Evolutionary conservation across 2,888 invertebrate genomes (phyloP), one percentile per base, ranked within the genome.

Genomic region (Drosophila pseudotakahashii): DNA sequence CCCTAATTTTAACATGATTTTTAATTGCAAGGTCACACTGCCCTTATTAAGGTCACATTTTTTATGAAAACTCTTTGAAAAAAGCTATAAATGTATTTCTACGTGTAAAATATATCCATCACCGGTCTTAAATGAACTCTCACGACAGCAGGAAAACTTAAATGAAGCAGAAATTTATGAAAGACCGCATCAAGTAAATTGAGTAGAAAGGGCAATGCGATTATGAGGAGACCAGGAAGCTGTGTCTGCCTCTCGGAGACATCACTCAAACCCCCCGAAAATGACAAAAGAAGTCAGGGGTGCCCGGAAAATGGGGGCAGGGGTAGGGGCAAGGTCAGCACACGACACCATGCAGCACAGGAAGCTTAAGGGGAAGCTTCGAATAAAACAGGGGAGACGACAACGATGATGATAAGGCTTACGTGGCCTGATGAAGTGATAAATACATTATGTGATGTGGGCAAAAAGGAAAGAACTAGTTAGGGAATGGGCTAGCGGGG

Each of bases 401-500:
- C 26, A 26, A 26, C 26, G 55, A 54, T 59, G 55, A 55, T 73
- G 55, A 58, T 66, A 57, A 37, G 78, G 69, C 71, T 75, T 78
- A 75, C 81, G 76, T 73, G 71, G 66, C 75, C 73, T 84, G 88
- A 83, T 87, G 76, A 83, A 87, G 88, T 84, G 88, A 87, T 87
- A 83, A 87, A 88, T 77, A 79, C 88, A 84, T 79, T 84, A 85
- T 85, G 77, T 64, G 70, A 55, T 67, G 47, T 48, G 62, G 34
- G 32, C 44, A 42, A 34, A 32, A 51, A 32, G 63, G 42, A 51
- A 19, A 57, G 47, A 52, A 66, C 59, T 53, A 73, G 48, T 69
- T 54, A 4, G 36, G 14, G n/a, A 2, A 19, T 19, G 19, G 19
- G 19, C 19, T 2, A 16, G 34, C 30, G 45, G 19, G 53, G 26